These are phyloP conservation scores for Drosophila meridiana DNA, from an alignment of 2,888 invertebrate species.

Conservation along the genomic window DNA sequence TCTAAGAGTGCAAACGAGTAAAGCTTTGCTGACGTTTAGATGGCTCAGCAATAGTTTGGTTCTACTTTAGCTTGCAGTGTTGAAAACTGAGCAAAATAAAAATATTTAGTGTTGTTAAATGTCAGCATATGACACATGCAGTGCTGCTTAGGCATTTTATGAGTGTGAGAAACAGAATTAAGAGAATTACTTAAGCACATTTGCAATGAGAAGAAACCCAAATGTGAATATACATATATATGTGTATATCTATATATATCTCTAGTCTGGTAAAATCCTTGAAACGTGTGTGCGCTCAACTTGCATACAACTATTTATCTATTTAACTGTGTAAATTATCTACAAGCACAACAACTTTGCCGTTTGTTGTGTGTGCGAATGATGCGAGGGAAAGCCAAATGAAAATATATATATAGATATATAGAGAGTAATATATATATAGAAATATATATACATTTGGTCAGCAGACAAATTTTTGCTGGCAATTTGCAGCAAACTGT, in stretches of 20 bases:
- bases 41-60: background rate
- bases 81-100: background rate
- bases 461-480: slow-evolving; percentile 41
- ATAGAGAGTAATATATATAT: background rate
- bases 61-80: background rate
- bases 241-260: background rate
- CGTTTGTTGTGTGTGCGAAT: slow-evolving; percentile 28
- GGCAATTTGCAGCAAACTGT: slow-evolving; percentile 10
- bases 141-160: background rate
- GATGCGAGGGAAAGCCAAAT: slow-evolving; percentile 40
- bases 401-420: slow-evolving; percentile 25
- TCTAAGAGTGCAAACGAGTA: too few species aligned
- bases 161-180: background rate
- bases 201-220: background rate
- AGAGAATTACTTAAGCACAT: background rate
- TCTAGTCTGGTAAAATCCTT: background rate
- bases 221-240: background rate
- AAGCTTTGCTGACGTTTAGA: background rate
- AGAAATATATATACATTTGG: slow-evolving; percentile 1
- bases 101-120: background rate
- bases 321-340: slow-evolving; percentile 47
- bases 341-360: slow-evolving; percentile 33
- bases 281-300: background rate
- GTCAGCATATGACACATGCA: background rate
- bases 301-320: slow-evolving; percentile 1